phyloP scores from a whole-genome alignment of 2,888 invertebrate genomes.

The Lapara coniferarum region DNA sequence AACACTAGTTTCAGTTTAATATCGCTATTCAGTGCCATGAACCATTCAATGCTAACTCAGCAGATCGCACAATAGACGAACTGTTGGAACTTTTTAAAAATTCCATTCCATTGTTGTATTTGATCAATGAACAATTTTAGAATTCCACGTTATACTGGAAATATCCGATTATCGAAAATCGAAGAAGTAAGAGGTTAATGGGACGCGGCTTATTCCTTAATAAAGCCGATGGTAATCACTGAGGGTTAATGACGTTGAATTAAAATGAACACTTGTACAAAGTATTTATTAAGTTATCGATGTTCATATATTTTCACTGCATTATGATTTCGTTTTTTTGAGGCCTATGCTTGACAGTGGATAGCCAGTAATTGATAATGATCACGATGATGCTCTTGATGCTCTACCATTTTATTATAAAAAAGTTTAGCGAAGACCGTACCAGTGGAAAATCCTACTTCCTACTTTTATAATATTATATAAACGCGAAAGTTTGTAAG shows the following conservation, averaged over 20 bases:
- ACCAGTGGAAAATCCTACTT: no score
- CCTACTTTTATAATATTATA: no score
- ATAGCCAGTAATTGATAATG: no score
- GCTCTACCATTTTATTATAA: no score
- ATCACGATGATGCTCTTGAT: no score
- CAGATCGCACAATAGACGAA: slow-evolving; percentile 44
- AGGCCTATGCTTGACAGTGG: no score
- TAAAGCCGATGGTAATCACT: slow-evolving; percentile 51
- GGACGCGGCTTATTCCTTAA: slow-evolving; percentile 61
- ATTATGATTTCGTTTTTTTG: background rate
- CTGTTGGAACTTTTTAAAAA: slow-evolving; percentile 34
- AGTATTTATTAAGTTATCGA: background rate
- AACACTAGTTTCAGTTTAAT: slow-evolving; percentile 53
- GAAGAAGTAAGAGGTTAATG: slow-evolving; percentile 63
- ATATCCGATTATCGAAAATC: slow-evolving; percentile 39
- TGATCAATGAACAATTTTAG: slow-evolving; percentile 32
- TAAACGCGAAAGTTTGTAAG: no score
- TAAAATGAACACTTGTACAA: slow-evolving; percentile 35
- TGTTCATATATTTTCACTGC: background rate
- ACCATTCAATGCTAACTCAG: slow-evolving; percentile 30
- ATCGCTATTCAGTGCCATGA: slow-evolving; percentile 46
- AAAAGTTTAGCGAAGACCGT: no score
- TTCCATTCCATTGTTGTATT: slow-evolving; percentile 36
- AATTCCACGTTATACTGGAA: slow-evolving; percentile 20
- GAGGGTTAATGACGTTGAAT: slow-evolving; percentile 48